These are phyloP conservation scores for Lates japonicus DNA, from an alignment of 2,797 vertebrate species.

Conservation along the genomic window DNA sequence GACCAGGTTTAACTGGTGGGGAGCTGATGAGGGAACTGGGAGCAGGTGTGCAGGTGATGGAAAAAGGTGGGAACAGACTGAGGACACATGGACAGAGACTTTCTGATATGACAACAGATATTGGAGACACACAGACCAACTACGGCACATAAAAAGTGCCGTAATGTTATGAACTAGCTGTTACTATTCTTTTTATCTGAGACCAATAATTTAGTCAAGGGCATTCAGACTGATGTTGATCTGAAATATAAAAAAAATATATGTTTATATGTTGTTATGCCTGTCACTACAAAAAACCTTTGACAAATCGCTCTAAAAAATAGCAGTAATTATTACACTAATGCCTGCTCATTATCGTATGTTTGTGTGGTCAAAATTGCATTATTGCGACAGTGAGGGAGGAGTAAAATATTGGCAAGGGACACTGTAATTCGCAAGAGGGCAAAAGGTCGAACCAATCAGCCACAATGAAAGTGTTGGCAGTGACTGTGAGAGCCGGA, in stretches of 20 bases:
- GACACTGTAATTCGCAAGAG: constrained; percentile 20
- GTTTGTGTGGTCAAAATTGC: background rate
- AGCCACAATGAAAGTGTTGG: constrained; percentile 31
- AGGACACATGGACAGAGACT: too few relatives aligned
- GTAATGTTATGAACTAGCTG: background rate
- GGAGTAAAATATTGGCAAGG: background rate
- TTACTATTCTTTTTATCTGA: background rate
- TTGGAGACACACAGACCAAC: too few relatives aligned
- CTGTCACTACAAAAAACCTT: background rate
- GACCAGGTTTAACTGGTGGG: too few relatives aligned
- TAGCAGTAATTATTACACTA: background rate
- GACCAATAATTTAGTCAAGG: background rate
- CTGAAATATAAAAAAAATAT: too few relatives aligned
- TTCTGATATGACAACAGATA: too few relatives aligned
- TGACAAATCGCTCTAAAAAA: too few relatives aligned
- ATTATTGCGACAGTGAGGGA: background rate
- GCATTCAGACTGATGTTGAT: too few relatives aligned
- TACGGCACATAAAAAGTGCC: too few relatives aligned
- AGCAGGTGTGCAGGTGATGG: too few relatives aligned
- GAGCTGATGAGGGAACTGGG: too few relatives aligned
- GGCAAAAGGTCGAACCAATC: constrained; percentile 28
- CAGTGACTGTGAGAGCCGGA: constrained; percentile 23
- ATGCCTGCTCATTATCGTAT: background rate
- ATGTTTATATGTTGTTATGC: background rate
- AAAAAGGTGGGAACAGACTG: too few relatives aligned